Evolutionary conservation across 2,113 vertebrate species (phyloP), one percentile per base, ranked within the genome.

Genomic region (Takifugu flavidus): DNA sequence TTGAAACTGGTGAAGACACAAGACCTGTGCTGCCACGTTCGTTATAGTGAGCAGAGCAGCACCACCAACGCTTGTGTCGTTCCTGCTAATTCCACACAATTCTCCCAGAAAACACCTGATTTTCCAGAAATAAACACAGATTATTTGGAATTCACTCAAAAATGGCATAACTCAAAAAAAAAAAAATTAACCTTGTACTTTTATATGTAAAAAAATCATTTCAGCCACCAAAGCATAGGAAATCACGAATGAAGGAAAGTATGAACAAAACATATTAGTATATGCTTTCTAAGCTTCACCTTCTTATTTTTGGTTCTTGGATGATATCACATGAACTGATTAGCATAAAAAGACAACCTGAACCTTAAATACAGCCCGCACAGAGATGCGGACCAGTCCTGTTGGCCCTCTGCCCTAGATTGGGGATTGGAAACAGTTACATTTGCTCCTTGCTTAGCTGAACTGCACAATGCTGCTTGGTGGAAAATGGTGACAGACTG

Each of bases 61-160:
- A 1, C 8, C 34, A 12, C 46, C 25, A 13, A 63, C 72, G 75
- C 65, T 47, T 43, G 52, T 62, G 70, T 66, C 58, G 78, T 65
- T 58, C 62, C 67, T 66, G 49, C 67, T 79, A 75, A 79, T 62
- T 67, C 73, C 72, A 67, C 62, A 72, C 59, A 7, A 2, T 29
- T 75, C 46, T 20, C 29, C 70, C 42, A 67, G 66, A 69, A 72
- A 20, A 20, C 20, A 20, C n/a, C 49, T 62, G 56, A 52, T 53
- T 50, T 25, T 34, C 44, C 34, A 56, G n/a, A 57, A 59, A 57
- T 52, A 49, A 6, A 56, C 10, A 28, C 49, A 14, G 13, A 2
- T 25, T 15, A 27, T 14, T 29, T 39, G 45, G 54, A 59, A 51
- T 70, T 47, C n/a, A 39, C 34, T 39, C 8, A 39, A 39, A 39